phyloP scores from a whole-genome alignment of 2,797 vertebrate species.

The Apogon hyalosoma region DNA sequence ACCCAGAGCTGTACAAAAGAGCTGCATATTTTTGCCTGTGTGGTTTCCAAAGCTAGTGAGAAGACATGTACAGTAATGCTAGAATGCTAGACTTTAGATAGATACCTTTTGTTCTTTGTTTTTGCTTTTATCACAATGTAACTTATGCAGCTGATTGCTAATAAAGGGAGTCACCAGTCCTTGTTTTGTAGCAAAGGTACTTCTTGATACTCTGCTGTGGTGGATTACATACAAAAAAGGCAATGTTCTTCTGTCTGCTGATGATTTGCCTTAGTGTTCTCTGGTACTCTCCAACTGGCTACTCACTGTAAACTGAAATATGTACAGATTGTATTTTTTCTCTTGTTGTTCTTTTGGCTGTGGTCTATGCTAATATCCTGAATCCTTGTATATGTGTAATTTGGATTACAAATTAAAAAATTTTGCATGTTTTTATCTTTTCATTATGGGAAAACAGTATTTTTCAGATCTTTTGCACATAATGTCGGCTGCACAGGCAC shows the following conservation, averaged over 20 bases:
- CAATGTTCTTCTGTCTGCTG: conserved; percentile 88
- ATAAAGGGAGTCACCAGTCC: conserved; percentile 90
- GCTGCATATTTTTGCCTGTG: conserved; percentile 58
- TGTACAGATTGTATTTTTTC: conserved; percentile 94
- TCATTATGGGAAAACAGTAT: conserved; percentile 62
- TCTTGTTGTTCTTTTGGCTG: conserved; percentile 85
- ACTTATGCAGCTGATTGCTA: conserved; percentile 91
- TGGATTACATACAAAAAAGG: conserved; percentile 87
- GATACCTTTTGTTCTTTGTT: conserved; percentile 54
- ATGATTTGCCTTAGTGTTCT: conserved; percentile 88
- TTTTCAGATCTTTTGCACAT: conserved; percentile 18
- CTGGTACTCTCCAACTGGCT: conserved; percentile 85
- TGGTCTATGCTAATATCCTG: conserved; percentile 93
- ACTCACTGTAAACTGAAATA: conserved; percentile 92
- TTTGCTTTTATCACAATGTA: conserved; percentile 85
- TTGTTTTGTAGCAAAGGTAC: conserved; percentile 89
- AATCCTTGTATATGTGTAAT: conserved; percentile 96
- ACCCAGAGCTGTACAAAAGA: conserved; percentile 73
- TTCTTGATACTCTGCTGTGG: conserved; percentile 80
- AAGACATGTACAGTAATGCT: conserved; percentile 87
- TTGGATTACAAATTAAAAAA: conserved; percentile 97
- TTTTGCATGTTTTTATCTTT: conserved; percentile 99
- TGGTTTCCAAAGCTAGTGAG: conserved; percentile 57
- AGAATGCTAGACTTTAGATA: conserved; percentile 85
- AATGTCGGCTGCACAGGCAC: too few species aligned